phyloP scores from a whole-genome alignment of 30 jellyfish, hydroid and myxozoan genomes.

The Cassiopea andromeda region DNA sequence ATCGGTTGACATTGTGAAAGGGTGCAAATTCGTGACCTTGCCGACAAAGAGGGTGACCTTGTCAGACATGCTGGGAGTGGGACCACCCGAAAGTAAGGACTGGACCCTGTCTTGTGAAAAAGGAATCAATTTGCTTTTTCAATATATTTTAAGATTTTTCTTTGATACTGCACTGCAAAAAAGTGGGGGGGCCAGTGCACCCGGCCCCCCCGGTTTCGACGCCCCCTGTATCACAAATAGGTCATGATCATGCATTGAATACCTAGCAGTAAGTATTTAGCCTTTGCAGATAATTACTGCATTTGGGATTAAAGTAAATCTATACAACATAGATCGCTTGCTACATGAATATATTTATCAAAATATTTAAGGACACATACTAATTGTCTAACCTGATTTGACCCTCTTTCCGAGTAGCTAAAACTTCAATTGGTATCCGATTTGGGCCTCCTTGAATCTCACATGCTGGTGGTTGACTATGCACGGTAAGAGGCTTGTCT shows the following conservation, averaged over 20 bases:
- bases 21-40: no score
- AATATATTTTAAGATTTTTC: no score
- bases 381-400: slow-evolving; percentile 43
- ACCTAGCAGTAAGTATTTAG: not conserved
- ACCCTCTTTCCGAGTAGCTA: slow-evolving; percentile 58
- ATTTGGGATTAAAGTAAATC: not conserved
- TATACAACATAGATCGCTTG: not conserved
- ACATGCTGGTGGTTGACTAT: slow-evolving; percentile 37
- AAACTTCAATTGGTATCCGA: slow-evolving; percentile 43
- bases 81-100: no score
- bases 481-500: slow-evolving; percentile 44
- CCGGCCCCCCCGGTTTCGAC: no score
- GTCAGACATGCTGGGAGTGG: no score
- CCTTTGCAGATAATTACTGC: slow-evolving; percentile 4
- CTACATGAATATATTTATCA: not conserved
- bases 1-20: no score
- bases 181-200: no score
- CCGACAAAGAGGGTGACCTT: no score
- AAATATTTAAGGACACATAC: slow-evolving; percentile 17
- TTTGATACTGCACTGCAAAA: no score
- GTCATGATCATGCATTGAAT: not conserved
- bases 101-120: no score
- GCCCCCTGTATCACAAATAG: not conserved
- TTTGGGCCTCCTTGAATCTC: slow-evolving; percentile 39
- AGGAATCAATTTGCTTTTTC: no score